phyloP scores from a whole-genome alignment of 2,888 invertebrate species.

The Tipula helvola region DNA sequence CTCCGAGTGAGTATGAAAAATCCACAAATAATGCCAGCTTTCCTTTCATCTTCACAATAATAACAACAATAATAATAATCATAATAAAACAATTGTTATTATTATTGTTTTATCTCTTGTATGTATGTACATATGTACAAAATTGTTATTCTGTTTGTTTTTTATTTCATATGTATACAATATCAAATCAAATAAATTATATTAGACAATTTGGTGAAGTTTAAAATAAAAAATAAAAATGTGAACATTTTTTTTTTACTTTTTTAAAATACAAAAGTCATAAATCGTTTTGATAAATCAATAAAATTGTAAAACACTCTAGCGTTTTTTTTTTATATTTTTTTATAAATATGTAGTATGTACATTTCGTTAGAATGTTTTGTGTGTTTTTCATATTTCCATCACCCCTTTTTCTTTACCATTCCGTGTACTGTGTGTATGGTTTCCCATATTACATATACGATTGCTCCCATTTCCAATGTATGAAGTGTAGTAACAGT shows the following conservation, averaged over 20 bases:
- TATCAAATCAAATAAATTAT: constrained; percentile 4
- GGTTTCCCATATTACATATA: neutral
- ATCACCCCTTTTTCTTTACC: neutral
- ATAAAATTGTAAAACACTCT: constrained; percentile 4
- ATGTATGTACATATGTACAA: neutral
- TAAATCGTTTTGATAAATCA: constrained; percentile 4
- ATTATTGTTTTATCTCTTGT: neutral
- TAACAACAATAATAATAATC: neutral
- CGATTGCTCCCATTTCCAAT: neutral
- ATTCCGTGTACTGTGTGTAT: neutral
- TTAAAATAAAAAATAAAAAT: neutral
- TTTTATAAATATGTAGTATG: neutral
- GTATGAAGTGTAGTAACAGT: neutral
- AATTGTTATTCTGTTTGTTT: neutral
- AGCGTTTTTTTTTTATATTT: neutral
- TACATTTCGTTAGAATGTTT: neutral
- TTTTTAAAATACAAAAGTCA: neutral
- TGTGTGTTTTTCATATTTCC: constrained; percentile 4
- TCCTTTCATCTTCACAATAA: neutral
- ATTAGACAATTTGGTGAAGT: constrained; percentile 4
- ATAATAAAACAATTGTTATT: neutral
- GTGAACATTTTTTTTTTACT: neutral
- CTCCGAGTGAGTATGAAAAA: neutral
- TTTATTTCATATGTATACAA: neutral
- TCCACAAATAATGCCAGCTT: neutral